Evolutionary conservation across 2,113 vertebrate genomes (phyloP), one percentile per base, ranked within the genome.

Genomic region (Platanista minor): DNA sequence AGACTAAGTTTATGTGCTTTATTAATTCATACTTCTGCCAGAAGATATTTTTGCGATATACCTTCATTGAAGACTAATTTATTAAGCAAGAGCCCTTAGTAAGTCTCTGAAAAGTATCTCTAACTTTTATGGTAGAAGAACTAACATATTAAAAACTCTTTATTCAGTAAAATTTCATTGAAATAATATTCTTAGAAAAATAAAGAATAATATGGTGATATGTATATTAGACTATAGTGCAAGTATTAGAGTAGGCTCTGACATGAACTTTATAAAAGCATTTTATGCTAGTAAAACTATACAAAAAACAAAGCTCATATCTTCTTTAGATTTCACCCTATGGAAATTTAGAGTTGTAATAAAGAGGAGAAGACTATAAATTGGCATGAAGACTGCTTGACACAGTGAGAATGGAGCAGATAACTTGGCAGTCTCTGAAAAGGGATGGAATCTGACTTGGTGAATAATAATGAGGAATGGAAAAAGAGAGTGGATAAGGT

Each of bases 121-220:
- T 52, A 91, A 69, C 1, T 80, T 88, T 75, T n/a, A 54, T 71
- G 20, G 10, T 31, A 59, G 46, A 75, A 90, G 9, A 89, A 21
- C 27, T 95, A 21, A 14, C 93, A 27, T 74, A 71, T 87, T 91
- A 82, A 95, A 85, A 77, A 36, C 13, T 23, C 13, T 61, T 86
- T 77, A 39, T 78, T 89, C 27, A 86, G 41, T 78, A 27, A 62
- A 59, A 59, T 67, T 96, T 80, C 74, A 3, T 78, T 77, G 71
- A 94, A 95, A 90, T 31, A 41, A 41, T 71, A 84, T 69, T 74
- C 46, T 74, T 71, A 90, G 33, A 90, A 74, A 87, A 74, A 92
- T 29, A 80, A 92, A 92, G 62, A 62, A 64, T 21, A 59, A 46
- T 46, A 61, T 3, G 31, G 29, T 27, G 46, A 39, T 33, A 90